These are phyloP conservation scores for Uropsilus gracilis DNA, from an alignment of 2,113 vertebrate genomes.

Conservation along the genomic window DNA sequence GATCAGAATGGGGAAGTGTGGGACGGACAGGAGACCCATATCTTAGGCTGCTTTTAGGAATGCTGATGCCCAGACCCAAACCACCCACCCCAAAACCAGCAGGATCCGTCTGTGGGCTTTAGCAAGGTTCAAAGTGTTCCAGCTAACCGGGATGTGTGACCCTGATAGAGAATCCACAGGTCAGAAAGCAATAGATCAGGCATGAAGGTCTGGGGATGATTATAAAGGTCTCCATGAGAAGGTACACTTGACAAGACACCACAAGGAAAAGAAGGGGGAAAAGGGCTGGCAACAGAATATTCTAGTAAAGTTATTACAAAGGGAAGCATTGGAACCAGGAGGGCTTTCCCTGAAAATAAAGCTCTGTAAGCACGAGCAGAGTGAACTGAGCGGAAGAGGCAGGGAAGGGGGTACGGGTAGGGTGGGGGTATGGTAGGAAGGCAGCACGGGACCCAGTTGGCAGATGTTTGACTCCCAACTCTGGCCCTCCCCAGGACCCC, in stretches of 20 bases:
- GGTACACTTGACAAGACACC: background rate
- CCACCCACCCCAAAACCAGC: background rate
- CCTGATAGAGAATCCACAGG: background rate
- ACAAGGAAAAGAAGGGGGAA: background rate
- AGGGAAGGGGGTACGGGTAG: fast-evolving
- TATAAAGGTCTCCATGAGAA: background rate
- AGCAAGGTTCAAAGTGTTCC: background rate
- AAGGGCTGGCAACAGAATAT: background rate
- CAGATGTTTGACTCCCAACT: background rate
- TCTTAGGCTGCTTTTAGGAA: background rate
- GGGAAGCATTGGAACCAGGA: background rate
- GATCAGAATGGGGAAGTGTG: background rate
- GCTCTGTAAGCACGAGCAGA: background rate
- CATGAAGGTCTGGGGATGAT: background rate
- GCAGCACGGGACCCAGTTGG: no score
- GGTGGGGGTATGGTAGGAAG: background rate
- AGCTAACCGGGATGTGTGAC: background rate
- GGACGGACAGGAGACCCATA: no score
- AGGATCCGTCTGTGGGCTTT: background rate
- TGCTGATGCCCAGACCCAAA: background rate
- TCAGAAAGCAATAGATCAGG: background rate
- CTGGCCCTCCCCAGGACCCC: background rate
- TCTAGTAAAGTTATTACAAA: background rate
- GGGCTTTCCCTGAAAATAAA: background rate
- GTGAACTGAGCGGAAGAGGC: background rate